Evolutionary conservation across 2,888 invertebrate genomes (phyloP).

Genomic region (Leucophenga montana): DNA sequence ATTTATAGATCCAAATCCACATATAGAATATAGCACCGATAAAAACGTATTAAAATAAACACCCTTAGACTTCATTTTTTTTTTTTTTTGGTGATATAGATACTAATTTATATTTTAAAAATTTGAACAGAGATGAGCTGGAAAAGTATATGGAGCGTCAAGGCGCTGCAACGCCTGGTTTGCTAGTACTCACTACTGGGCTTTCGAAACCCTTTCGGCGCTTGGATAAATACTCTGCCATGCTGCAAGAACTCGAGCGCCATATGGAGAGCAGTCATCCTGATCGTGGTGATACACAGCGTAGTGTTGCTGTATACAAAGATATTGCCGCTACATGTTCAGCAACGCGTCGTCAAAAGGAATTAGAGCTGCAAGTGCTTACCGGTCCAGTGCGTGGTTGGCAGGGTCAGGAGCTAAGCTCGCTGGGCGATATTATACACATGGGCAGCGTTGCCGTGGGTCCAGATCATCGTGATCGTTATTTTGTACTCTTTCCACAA

Average conservation of each 20-base stretch:
- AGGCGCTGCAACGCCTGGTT: slow-evolving; percentile 88
- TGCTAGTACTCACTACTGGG: slow-evolving; percentile 91
- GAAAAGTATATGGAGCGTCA: slow-evolving; percentile 91
- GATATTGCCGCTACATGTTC: slow-evolving; percentile 93
- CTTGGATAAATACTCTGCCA: slow-evolving; percentile 93
- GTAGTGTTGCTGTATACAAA: slow-evolving; percentile 94
- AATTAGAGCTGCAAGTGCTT: slow-evolving; percentile 95
- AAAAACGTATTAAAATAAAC: too few relatives aligned
- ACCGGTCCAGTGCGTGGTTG: slow-evolving; percentile 95
- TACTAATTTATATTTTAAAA: neutral
- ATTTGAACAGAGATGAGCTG: slow-evolving; percentile 80
- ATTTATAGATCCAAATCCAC: too few relatives aligned
- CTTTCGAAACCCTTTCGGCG: slow-evolving; percentile 96
- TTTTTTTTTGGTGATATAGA: too few relatives aligned
- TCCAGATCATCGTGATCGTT: slow-evolving; percentile 88
- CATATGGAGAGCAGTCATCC: slow-evolving; percentile 96
- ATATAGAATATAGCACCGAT: too few relatives aligned
- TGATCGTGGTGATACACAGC: slow-evolving; percentile 96
- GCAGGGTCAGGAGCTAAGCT: slow-evolving; percentile 87
- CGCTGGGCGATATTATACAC: slow-evolving; percentile 83
- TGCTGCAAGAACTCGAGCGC: slow-evolving; percentile 94
- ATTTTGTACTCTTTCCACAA: slow-evolving; percentile 92
- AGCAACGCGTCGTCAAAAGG: slow-evolving; percentile 91
- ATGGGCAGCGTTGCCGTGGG: slow-evolving; percentile 94
- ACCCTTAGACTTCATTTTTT: too few relatives aligned